These are phyloP conservation scores for Chunga burmeisteri DNA, from an alignment of 2,113 vertebrate species.

Conservation along the genomic window DNA sequence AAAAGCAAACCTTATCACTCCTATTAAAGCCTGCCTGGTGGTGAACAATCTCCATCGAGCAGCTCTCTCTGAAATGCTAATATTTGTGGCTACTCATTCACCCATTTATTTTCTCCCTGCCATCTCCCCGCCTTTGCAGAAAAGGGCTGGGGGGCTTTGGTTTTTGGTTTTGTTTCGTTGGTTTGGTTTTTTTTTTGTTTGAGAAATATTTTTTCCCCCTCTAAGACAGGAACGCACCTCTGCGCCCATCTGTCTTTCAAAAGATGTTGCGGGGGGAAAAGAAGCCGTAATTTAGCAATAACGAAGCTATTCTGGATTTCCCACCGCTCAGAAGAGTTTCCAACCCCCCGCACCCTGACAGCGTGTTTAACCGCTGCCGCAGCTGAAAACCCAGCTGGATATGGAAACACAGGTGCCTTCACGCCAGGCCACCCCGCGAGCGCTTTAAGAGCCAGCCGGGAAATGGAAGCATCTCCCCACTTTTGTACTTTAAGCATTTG, in stretches of 20 bases:
- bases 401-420: background rate
- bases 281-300: background rate
- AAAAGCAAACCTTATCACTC: slow-evolving; percentile 57
- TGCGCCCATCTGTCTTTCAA: background rate
- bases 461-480: background rate
- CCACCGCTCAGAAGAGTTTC: background rate
- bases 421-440: rapidly evolving
- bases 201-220: background rate
- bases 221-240: background rate
- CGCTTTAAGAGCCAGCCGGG: rapidly evolving
- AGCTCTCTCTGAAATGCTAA: slow-evolving; percentile 54
- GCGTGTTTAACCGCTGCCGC: background rate
- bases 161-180: background rate
- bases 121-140: background rate
- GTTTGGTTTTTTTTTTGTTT: background rate
- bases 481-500: rapidly evolving
- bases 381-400: background rate
- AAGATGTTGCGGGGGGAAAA: background rate
- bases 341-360: rapidly evolving
- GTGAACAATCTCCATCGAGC: slow-evolving; percentile 19
- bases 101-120: background rate
- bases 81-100: slow-evolving; percentile 4
- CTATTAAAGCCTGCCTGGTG: slow-evolving; percentile 36
- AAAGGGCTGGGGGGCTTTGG: background rate
- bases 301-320: background rate